Evolutionary conservation across 2,888 invertebrate species (phyloP), one percentile per base, ranked within the genome.

Genomic region (Diploptera punctata): DNA sequence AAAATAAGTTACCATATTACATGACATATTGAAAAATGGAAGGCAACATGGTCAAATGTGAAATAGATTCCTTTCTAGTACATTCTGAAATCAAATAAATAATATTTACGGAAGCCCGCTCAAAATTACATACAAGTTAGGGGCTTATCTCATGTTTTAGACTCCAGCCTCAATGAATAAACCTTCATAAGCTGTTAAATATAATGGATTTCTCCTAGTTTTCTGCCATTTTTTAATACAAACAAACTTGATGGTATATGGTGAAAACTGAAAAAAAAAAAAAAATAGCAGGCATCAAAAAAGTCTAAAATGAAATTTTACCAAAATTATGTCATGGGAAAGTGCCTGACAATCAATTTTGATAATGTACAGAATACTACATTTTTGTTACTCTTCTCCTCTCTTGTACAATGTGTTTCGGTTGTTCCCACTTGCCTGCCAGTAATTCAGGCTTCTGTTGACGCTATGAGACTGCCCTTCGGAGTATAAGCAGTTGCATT

Each of bases 401-500:
- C 57, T 57, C 57, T 57, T 16, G 21, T 57, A 29, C 29, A 31
- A n/a, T 57, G 29, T 29, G 31, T 31, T 31, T 3, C 24, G n/a
- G n/a, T n/a, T n/a, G n/a, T n/a, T n/a, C n/a, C n/a, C 65, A 54
- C 60, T 44, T 24, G 69, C 43, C 54, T 70, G 26, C 44, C 62
- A 75, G 75, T 73, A 72, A 75, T 79, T 82, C 79, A 87, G 82
- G 87, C 87, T 83, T 87, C 87, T 74, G 87, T 87, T 76, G 87
- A 87, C 77, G 87, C 83, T 77, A 87, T 84, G 77, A 88, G 85
- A 75, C 88, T 88, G 78, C 86, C 84, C 81, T 95, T 95, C 76
- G 97, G 97, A 77, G 95, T 96, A 86, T 97, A 97, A 77, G 93
- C 93, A 76, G 92, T 91, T 76, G 97, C 97, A 85, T 96, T 95